Conservation (phyloP, 2,113 vertebrate species). For the Psilopogon haemacephalus region DNA sequence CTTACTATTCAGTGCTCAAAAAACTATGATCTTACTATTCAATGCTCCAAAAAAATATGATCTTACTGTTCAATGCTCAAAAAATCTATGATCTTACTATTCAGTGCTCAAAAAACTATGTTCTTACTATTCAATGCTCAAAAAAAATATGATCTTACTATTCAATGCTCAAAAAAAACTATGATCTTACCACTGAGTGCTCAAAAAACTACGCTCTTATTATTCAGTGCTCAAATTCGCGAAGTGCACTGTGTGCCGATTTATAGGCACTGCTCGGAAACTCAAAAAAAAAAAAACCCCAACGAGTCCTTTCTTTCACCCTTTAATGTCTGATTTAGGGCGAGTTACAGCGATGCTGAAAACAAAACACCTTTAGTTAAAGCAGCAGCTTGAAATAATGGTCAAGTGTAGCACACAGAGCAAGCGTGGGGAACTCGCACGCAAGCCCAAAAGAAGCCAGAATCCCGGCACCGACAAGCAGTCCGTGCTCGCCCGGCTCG, state of each 20-base stretch:
- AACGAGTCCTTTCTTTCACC: background rate
- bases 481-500: background rate
- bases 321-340: background rate
- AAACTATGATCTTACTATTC: too few species aligned
- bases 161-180: too few species aligned
- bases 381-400: rapidly evolving
- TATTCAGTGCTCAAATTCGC: background rate
- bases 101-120: too few species aligned
- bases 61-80: too few species aligned
- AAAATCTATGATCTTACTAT: too few species aligned
- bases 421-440: rapidly evolving
- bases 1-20: too few species aligned
- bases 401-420: rapidly evolving
- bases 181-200: too few species aligned
- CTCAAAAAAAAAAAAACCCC: background rate
- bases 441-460: background rate
- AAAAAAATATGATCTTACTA: too few species aligned
- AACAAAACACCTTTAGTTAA: background rate
- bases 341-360: background rate
- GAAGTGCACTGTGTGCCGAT: background rate
- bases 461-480: background rate
- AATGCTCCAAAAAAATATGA: too few species aligned
- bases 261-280: background rate
- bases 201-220: too few species aligned
- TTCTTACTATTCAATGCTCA: too few species aligned